Base-by-base conservation (phyloP, 1,140 invertebrate genomes). In the Drosophila melanica region DNA sequence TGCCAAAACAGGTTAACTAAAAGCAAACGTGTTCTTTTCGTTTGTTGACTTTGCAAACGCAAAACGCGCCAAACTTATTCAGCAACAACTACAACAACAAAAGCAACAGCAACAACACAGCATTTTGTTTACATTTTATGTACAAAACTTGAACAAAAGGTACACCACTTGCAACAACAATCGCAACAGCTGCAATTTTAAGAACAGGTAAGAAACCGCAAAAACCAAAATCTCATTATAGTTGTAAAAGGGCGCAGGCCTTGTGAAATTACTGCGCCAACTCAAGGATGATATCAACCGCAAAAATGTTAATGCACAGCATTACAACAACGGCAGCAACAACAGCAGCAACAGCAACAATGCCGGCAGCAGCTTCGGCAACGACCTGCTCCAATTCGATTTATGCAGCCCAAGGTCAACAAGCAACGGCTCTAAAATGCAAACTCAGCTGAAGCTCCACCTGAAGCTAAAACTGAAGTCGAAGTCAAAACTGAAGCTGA, bases 351-450 rank as follows among this genome's bases (percentile, higher is more conserved):
- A 53, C 33, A 62, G 30, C 30, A 59, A 39, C 37, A 27, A 9
- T 16, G 11, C 14, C 42, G 67, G 39, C 37, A 63, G 14, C 60
- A 45, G 66, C 75, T 53, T 87, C 82, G 82, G 69, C 82, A 86
- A 86, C 82, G 82, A 86, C 79, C 82, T 86, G 82, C 82, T 86
- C 82, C 82, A 86, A 86, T 86, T 86, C 82, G 65, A 82, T 86
- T 76, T 87, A 86, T 86, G 82, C 82, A 81, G 82, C 57, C 75
- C 82, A 86, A 86, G 82, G 82, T 86, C 82, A 87, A 50, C 82
- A 8, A 73, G 72, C 51, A 65, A 67, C 79, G 30, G 72, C 82
- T 79, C 79, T 71, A 79, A 86, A 86, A 86, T 86, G 84, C 82
- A 86, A 87, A 87, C 82, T 73, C 82, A 77, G 68, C 73, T 67